A percentile compares a stretch with the other conserved stretches of the same genome.
These are phyloP conservation scores for Sebastes hubbsi DNA, from an alignment of 2,797 vertebrate species.

Conservation along the genomic window DNA sequence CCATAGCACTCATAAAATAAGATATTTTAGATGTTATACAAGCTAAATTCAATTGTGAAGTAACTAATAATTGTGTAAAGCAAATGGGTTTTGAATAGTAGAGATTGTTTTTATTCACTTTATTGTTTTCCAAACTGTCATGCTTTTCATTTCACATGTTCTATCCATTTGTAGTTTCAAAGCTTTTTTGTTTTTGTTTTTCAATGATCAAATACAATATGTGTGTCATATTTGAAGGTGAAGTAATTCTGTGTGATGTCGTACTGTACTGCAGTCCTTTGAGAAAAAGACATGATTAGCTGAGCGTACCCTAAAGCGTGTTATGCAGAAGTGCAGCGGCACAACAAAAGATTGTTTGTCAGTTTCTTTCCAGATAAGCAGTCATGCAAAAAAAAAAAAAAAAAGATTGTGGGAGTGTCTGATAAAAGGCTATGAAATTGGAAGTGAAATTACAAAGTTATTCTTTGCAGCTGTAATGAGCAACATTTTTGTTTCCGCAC, in stretches of 20 bases:
- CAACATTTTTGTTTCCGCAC: conserved; percentile 44
- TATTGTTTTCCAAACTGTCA: background rate
- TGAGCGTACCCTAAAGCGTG: conserved; percentile 1
- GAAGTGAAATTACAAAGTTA: conserved; percentile 46
- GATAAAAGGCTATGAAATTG: conserved; percentile 36
- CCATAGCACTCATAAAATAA: background rate
- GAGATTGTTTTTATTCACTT: background rate
- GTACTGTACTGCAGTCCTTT: conserved; percentile 11
- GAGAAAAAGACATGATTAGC: conserved; percentile 33
- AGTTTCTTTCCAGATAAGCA: conserved; percentile 24
- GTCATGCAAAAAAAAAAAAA: conserved; percentile 19
- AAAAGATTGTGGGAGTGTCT: conserved; percentile 20
- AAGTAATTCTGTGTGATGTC: conserved; percentile 14
- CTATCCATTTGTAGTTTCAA: background rate
- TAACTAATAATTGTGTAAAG: background rate
- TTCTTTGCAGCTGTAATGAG: conserved; percentile 57
- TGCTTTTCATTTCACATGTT: background rate
- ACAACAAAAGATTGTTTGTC: conserved; percentile 28
- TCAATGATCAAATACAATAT: conserved; percentile 1
- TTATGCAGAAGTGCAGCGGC: background rate
- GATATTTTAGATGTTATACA: background rate
- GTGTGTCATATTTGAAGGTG: conserved; percentile 5
- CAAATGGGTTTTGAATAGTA: background rate
- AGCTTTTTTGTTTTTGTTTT: background rate
- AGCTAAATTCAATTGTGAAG: background rate